Conservation (phyloP, 1,140 invertebrate genomes). For the Sitophilus oryzae region DNA sequence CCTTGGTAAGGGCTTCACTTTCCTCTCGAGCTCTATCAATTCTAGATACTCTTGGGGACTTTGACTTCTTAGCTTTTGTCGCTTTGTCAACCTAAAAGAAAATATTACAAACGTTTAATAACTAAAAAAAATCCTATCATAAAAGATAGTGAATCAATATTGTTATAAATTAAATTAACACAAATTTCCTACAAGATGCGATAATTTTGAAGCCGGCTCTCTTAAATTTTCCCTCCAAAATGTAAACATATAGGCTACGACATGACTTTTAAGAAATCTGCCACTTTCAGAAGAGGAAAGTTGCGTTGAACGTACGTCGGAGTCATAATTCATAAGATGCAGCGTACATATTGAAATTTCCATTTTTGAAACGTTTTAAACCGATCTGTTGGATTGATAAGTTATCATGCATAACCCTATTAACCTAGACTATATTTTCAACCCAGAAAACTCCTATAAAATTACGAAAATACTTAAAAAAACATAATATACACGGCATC, state of each 20-base stretch:
- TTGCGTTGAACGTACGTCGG: slow-evolving; percentile 27
- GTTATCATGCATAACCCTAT: slow-evolving; percentile 7
- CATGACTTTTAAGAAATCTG: slow-evolving; percentile 21
- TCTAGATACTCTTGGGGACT: slow-evolving; percentile 33
- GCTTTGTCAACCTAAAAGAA: slow-evolving; percentile 38
- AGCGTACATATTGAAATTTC: slow-evolving; percentile 31
- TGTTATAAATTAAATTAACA: too few relatives aligned
- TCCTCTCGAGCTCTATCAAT: slow-evolving; percentile 37
- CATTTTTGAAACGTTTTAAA: slow-evolving; percentile 20
- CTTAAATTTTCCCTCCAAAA: slow-evolving; percentile 45
- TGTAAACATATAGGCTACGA: slow-evolving; percentile 26
- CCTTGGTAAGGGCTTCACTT: slow-evolving; percentile 43
- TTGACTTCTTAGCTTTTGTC: slow-evolving; percentile 37
- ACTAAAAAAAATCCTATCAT: background rate
- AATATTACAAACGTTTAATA: background rate
- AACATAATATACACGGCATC: slow-evolving; percentile 10
- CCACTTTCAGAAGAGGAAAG: slow-evolving; percentile 24
- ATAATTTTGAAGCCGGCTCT: slow-evolving; percentile 7
- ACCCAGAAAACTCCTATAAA: slow-evolving; percentile 3
- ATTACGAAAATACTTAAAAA: slow-evolving; percentile 4
- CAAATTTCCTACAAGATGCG: too few relatives aligned
- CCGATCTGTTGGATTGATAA: background rate
- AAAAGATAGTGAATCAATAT: too few relatives aligned
- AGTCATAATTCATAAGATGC: slow-evolving; percentile 16
- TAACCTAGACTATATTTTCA: background rate